Evolutionary conservation across 1,140 invertebrate species (phyloP).

Genomic region (Limonius californicus): DNA sequence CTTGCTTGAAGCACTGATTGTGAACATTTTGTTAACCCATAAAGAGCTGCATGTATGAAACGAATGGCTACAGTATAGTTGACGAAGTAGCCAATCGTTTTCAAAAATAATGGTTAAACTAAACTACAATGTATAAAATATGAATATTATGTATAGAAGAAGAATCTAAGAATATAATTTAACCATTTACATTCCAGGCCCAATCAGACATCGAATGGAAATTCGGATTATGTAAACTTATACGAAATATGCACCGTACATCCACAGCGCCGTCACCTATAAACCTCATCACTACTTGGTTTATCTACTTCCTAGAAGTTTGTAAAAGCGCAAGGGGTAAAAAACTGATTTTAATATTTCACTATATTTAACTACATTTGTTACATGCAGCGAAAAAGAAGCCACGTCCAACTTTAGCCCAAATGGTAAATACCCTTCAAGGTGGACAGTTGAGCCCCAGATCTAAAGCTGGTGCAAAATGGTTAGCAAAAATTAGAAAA

Average conservation of each 20-base stretch:
- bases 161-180: no score
- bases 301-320: slow-evolving; percentile 74
- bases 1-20: no score
- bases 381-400: slow-evolving; percentile 52
- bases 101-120: no score
- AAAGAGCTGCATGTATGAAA: no score
- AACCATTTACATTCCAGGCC: no score
- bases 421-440: slow-evolving; percentile 75
- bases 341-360: not conserved
- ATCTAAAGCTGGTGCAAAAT: slow-evolving; percentile 78
- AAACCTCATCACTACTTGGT: slow-evolving; percentile 92
- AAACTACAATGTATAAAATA: no score
- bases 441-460: slow-evolving; percentile 65
- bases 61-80: no score
- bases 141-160: no score
- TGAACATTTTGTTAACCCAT: no score
- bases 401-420: slow-evolving; percentile 67
- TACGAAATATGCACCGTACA: slow-evolving; percentile 97
- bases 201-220: slow-evolving; percentile 99
- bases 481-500: slow-evolving; percentile 80
- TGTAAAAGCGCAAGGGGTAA: slow-evolving; percentile 66
- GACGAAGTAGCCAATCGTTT: no score
- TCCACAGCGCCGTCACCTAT: slow-evolving; percentile 95
- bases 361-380: not conserved
- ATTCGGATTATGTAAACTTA: slow-evolving; percentile 96